Evolutionary conservation across 2,797 vertebrate species (phyloP), one percentile per base, ranked within the genome.

Genomic region (Cercopithecus diana): DNA sequence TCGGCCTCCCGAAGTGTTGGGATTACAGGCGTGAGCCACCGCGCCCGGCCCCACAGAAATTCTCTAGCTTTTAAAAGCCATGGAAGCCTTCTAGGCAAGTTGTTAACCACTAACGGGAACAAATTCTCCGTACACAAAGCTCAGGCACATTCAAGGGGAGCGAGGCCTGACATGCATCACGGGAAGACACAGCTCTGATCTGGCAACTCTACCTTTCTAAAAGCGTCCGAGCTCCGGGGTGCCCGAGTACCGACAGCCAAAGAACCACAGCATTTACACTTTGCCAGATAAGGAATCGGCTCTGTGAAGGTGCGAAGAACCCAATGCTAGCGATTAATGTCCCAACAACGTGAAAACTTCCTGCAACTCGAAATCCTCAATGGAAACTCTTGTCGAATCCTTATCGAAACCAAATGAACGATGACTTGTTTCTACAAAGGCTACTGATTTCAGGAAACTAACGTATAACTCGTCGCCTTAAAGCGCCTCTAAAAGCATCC

Each of bases 31-130:
- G 52, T 55, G 19, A 55, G 52, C 52, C 20, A 22, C 52, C 1
- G 20, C 52, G 20, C 52, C 20, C 52, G 20, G 52, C 52, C 52
- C 52, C 52, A 55, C 7, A 22, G 15, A 67, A n/a, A 84, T 41
- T 5, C 72, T n/a, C 33, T 0, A 48, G 79, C 80, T 57, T 73
- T 19, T 64, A 17, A 82, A 70, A 86, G n/a, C 33, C 50, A 26
- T 0, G 8, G 50, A 17, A 6, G 36, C 43, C 1, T 12, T 28
- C 75, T 39, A 39, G 45, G 2, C 1, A 77, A 57, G 39, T 15
- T n/a, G 52, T n/a, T 36, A 22, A 19, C 14, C 11, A 30, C 64
- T 4, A n/a, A 61, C 0, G 36, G 36, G 55, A 5, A 70, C 10
- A 7, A 15, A 7, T n/a, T 58, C 12, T 61, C 43, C 36, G 10